These are phyloP conservation scores for Scatophagus argus DNA, from an alignment of 2,113 vertebrate species.

Conservation along the genomic window DNA sequence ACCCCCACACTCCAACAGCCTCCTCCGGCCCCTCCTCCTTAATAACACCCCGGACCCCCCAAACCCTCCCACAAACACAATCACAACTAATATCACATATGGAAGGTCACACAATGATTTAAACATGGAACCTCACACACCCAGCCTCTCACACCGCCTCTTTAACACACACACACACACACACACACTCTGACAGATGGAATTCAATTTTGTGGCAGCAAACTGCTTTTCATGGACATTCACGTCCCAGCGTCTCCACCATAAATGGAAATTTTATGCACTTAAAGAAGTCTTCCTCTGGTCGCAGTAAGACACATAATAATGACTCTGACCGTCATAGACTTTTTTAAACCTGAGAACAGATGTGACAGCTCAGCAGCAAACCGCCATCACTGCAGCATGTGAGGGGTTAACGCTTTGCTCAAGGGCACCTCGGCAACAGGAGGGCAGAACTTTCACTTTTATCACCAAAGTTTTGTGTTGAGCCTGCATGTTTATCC, in stretches of 20 bases:
- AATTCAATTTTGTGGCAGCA: slow-evolving; percentile 49
- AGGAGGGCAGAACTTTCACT: neutral
- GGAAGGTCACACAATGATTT: slow-evolving; percentile 52
- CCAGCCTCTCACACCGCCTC: neutral
- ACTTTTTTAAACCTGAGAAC: slow-evolving; percentile 3
- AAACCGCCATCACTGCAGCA: neutral
- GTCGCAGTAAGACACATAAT: slow-evolving; percentile 21
- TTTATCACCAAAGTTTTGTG: neutral
- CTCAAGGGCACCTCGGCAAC: slow-evolving; percentile 1
- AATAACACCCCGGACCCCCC: slow-evolving; percentile 9
- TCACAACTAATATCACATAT: slow-evolving; percentile 29
- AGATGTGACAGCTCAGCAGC: neutral
- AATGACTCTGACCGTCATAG: slow-evolving; percentile 8
- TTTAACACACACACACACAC: neutral
- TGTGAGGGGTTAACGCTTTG: neutral
- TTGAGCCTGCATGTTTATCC: neutral
- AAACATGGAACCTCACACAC: slow-evolving; percentile 13
- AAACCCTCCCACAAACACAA: slow-evolving; percentile 6
- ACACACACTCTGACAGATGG: neutral
- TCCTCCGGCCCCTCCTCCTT: slow-evolving; percentile 15
- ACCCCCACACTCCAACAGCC: slow-evolving; percentile 38
- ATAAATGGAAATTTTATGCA: slow-evolving; percentile 38
- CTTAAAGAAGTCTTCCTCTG: slow-evolving; percentile 23
- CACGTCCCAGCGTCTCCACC: neutral
- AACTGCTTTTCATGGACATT: slow-evolving; percentile 41